Base-by-base conservation (phyloP, 2,888 invertebrate species). In the Pristionchus japonicus region DNA sequence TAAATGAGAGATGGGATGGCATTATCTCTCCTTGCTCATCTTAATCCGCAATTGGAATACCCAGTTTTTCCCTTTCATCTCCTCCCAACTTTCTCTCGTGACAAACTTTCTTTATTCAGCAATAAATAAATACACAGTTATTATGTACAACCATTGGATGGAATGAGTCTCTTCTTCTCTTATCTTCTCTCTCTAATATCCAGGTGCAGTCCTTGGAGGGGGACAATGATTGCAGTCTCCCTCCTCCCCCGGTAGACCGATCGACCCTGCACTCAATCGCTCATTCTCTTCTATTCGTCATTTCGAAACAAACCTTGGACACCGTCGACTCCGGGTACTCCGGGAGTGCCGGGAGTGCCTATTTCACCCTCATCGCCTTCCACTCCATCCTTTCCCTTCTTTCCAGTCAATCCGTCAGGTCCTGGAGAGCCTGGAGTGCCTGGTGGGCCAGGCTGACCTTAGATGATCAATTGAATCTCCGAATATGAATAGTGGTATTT, bases 201-300 rank as follows among this genome's bases (percentile, higher is more conserved):
- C 91, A 27, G 91, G 91, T 37, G 91, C 91, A 17, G 91, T 91
- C 88, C 91, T 89, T 80, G 91, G 91, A 77, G 91, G 90, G 70
- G 91, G 89, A 85, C 91, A 91, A 85, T 91, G 91, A 84, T 88
- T 90, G 85, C 91, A 91, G n/a, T 90, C 90, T 61, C 91, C 91
- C 49, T 89, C 89, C 61, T 90, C 90, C 49, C 91, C 91, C 49
- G 88, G 74, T 7, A 88, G 82, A 74, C 91, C 91, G 74, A 90
- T 57, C 23, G n/a, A 23, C 6, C 57, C 52, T 52, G 20, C 52
- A n/a, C n/a, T n/a, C n/a, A n/a, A n/a, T n/a, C n/a, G n/a, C n/a
- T n/a, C n/a, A n/a, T n/a, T n/a, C n/a, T n/a, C n/a, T n/a, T n/a
- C n/a, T n/a, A n/a, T n/a, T n/a, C n/a, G n/a, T n/a, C n/a, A n/a